Base-by-base conservation (phyloP, 2,888 invertebrate species). In the Phortica okadai region DNA sequence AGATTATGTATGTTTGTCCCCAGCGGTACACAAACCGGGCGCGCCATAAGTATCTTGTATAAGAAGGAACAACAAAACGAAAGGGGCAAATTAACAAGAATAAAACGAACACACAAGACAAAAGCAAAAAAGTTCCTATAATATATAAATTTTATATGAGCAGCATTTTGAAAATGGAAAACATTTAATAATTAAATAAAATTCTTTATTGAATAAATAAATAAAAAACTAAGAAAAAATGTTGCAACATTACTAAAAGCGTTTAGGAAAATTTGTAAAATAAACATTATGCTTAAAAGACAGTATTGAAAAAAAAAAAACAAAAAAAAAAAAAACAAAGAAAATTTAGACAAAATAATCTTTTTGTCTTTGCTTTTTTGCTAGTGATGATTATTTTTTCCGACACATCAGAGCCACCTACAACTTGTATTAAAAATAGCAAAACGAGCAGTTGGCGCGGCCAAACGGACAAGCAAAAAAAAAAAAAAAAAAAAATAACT, bases 361-460 rank as follows among this genome's bases (percentile, higher is more conserved):
- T 81, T 82, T 80, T 83, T 84, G 81, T 86, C 83, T 84, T 76
- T 84, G 84, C 59, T 67, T 59, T 33, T 74, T 82, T 74, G 21
- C 21, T 42, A 25, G 50, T n/a, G 21, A 74, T 54, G 33, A 54
- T 58, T 45, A 72, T 72, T 56, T 45, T 69, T 54, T 83, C 80
- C 82, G 79, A 84, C 82, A 87, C 82, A 73, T 41, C 73, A 79
- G 54, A 87, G 86, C 91, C 91, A 91, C 91, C 91, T 91, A 91
- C 91, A 91, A 91, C 90, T 90, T 83, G 83, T 82, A 83, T 78
- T 90, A 91, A 89, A 90, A 91, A 90, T 91, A 91, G 90, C 73
- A 83, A 82, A 75, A 81, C 80, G 85, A 87, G 84, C 83, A 85
- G 85, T 85, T 87, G 82, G 84, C 82, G 82, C 76, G 82, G 87